Evolutionary conservation across 2,113 vertebrate genomes (phyloP).

Genomic region (Syngnathus floridae): DNA sequence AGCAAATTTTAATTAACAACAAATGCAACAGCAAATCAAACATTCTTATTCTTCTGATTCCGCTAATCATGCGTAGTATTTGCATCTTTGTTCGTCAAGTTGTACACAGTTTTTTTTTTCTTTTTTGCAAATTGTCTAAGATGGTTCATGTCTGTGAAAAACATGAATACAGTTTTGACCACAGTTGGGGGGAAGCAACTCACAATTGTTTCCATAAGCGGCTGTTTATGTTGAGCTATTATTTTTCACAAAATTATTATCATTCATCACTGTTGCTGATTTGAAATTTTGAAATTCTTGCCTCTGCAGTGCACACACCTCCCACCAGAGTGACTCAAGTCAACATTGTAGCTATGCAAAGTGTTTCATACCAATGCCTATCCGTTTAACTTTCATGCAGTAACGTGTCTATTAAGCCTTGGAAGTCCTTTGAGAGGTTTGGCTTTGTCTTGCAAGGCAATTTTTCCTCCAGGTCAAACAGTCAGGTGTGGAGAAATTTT

Average conservation of each 20-base stretch:
- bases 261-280: constrained; percentile 16
- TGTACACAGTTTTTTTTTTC: constrained; percentile 40
- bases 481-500: constrained; percentile 25
- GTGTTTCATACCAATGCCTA: constrained; percentile 8
- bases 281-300: constrained; percentile 26
- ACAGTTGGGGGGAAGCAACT: neutral
- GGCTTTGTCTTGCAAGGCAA: constrained; percentile 13
- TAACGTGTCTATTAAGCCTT: constrained; percentile 17
- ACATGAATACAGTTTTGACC: neutral
- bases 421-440: constrained; percentile 8
- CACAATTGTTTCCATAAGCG: constrained; percentile 3
- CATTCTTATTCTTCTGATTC: constrained; percentile 3
- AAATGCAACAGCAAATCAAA: constrained; percentile 22
- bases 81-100: constrained; percentile 9
- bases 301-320: constrained; percentile 2
- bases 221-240: constrained; percentile 24
- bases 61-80: constrained; percentile 20
- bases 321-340: neutral
- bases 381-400: constrained; percentile 16
- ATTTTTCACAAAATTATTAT: constrained; percentile 11
- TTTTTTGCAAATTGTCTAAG: constrained; percentile 34
- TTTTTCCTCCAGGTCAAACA: constrained; percentile 16
- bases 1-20: constrained; percentile 13
- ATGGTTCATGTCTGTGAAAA: constrained; percentile 13
- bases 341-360: constrained; percentile 4